phyloP scores from a whole-genome alignment of 2,888 invertebrate genomes.

The Frankliniella fusca region DNA sequence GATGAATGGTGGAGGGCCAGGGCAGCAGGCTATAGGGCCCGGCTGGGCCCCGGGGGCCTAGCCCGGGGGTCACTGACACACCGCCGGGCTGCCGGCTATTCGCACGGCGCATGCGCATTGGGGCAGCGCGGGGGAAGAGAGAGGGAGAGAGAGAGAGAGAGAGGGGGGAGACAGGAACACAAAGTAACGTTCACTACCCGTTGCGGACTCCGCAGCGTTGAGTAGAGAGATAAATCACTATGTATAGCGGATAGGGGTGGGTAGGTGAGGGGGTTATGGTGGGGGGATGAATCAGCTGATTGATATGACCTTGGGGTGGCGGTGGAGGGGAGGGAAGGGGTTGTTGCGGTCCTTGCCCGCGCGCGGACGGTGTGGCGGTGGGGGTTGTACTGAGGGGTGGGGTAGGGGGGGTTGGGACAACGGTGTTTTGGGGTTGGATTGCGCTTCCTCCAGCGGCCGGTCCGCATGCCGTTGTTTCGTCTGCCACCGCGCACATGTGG shows the following conservation, averaged over 20 bases:
- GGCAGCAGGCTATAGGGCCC: too few species aligned
- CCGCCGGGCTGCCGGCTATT: too few species aligned
- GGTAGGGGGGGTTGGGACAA: neutral
- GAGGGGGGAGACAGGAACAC: neutral
- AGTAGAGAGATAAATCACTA: neutral
- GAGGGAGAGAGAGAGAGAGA: neutral
- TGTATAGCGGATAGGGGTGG: too few species aligned
- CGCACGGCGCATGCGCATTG: too few species aligned
- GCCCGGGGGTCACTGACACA: too few species aligned
- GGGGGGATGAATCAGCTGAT: conserved; percentile 8
- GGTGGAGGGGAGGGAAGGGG: neutral
- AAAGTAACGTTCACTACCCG: neutral
- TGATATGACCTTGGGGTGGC: neutral
- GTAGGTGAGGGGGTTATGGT: neutral
- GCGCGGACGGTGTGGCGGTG: neutral
- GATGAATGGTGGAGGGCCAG: too few species aligned
- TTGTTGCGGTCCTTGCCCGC: too few species aligned
- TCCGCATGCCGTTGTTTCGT: too few species aligned
- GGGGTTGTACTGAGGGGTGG: neutral
- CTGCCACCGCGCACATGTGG: too few species aligned
- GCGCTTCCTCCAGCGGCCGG: too few species aligned
- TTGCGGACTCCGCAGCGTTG: neutral
- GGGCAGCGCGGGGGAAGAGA: neutral
- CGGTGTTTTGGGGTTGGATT: too few species aligned
- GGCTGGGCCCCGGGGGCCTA: too few species aligned